Evolutionary conservation across 2,113 vertebrate genomes (phyloP).

Genomic region (Rafetus swinhoei): DNA sequence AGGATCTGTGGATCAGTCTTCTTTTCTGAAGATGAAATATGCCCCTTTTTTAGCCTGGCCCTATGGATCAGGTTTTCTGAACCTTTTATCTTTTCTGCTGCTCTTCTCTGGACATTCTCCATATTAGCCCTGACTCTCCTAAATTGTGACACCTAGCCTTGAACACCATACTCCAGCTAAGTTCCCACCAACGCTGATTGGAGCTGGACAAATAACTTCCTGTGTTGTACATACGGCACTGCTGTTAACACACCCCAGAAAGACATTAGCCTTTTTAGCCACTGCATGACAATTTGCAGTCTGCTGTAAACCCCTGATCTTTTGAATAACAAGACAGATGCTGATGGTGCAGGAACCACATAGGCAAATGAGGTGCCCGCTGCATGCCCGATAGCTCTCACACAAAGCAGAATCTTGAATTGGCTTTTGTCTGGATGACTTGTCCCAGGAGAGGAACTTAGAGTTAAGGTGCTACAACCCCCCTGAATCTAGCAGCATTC

Average conservation of each 20-base stretch:
- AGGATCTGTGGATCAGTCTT: not conserved
- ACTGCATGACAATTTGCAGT: not conserved
- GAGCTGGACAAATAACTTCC: not conserved
- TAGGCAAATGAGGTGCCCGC: not conserved
- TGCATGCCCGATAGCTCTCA: not conserved
- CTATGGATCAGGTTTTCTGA: not conserved
- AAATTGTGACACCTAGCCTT: not conserved
- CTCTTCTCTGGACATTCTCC: not conserved
- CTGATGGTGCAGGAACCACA: not conserved
- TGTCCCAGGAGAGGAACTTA: not conserved
- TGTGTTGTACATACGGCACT: not conserved
- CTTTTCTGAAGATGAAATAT: no score
- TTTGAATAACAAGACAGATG: not conserved
- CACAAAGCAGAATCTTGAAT: not conserved
- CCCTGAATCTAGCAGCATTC: not conserved
- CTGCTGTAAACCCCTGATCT: not conserved
- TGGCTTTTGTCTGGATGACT: not conserved
- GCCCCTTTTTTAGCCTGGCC: no score
- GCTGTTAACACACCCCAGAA: not conserved
- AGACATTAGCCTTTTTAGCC: not conserved
- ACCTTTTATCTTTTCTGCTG: not conserved
- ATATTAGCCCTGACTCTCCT: not conserved
- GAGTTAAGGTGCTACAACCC: not conserved
- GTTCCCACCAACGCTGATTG: not conserved
- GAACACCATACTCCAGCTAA: not conserved